Evolutionary conservation across 2,797 vertebrate species (phyloP), one percentile per base, ranked within the genome.

Genomic region (Coreius guichenoti): DNA sequence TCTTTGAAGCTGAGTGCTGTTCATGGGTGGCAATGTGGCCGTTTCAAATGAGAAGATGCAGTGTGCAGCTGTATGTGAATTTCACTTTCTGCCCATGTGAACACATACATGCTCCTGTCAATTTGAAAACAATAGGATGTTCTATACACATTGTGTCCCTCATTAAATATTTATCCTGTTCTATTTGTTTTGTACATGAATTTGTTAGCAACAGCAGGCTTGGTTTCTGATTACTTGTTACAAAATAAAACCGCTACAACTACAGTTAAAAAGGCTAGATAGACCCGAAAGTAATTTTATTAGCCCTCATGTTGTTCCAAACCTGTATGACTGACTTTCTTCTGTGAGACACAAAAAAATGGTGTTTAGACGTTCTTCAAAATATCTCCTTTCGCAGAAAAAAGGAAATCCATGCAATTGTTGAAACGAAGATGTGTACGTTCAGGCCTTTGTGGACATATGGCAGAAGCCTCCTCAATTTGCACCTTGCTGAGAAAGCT

Each of bases 401-500:
- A 36, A 77, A 61, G 23, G 23, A 12, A 79, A 29, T 21, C 2
- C 58, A 7, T 31, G 26, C 8, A 3, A 31, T 21, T 65, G 36
- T 77, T 14, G 63, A 54, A 56, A 67, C 6, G 49, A 79, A 13
- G 5, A 67, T 70, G 67, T 77, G 43, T 80, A 84, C 4, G 2
- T 31, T 11, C 43, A 17, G n/a, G 21, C 76, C 33, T 80, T 23
- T 47, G 83, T 85, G 85, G 88, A 89, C 93, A 94, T 85, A 90
- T 92, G 94, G 91, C 81, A 67, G 83, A 81, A 87, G 89, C 89
- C 85, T 76, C 86, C 75, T 90, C 89, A 91, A 90, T 92, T 94
- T 91, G 86, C 94, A 92, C 93, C 92, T 92, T 13, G 2, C 92
- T 88, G 93, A 90, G 92, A 92, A 82, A 72, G 86, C 82, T 88